phyloP scores from a whole-genome alignment of 1,140 invertebrate species.

The Temnothorax longispinosus region DNA sequence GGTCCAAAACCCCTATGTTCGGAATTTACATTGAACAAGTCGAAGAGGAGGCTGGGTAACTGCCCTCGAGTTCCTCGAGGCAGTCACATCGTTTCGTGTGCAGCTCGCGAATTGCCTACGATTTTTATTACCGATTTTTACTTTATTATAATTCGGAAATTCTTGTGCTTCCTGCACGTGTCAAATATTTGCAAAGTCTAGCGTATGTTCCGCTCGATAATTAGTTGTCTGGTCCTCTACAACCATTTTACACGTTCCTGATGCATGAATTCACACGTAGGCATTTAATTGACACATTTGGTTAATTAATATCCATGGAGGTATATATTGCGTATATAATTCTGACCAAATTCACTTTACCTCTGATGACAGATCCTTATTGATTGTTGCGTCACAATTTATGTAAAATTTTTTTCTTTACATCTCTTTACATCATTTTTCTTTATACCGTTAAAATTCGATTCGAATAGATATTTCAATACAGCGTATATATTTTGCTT shows the following conservation, averaged over 20 bases:
- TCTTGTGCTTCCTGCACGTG: neutral
- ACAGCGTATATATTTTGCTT: neutral
- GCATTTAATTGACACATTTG: constrained; percentile 32
- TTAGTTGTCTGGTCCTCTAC: neutral
- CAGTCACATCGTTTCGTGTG: neutral
- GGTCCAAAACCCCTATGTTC: constrained; percentile 66
- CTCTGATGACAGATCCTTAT: neutral
- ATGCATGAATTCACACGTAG: neutral
- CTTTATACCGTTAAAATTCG: neutral
- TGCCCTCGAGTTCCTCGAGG: constrained; percentile 43
- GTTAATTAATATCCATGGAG: constrained; percentile 41
- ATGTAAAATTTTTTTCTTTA: neutral
- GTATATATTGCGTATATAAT: neutral
- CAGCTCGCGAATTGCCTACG: constrained; percentile 15
- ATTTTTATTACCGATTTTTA: constrained; percentile 54
- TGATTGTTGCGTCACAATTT: neutral
- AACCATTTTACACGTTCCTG: neutral
- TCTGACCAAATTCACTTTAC: neutral
- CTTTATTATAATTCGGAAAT: constrained; percentile 58
- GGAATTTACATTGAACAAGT: constrained; percentile 71
- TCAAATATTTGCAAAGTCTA: constrained; percentile 25
- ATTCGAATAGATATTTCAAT: neutral
- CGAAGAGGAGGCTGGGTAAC: constrained; percentile 26
- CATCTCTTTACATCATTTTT: neutral
- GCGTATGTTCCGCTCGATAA: neutral